A percentile compares a stretch with the other conserved stretches of the same genome.
Evolutionary conservation across 2,888 invertebrate species (phyloP).

Genomic region (Lithosia quadra): DNA sequence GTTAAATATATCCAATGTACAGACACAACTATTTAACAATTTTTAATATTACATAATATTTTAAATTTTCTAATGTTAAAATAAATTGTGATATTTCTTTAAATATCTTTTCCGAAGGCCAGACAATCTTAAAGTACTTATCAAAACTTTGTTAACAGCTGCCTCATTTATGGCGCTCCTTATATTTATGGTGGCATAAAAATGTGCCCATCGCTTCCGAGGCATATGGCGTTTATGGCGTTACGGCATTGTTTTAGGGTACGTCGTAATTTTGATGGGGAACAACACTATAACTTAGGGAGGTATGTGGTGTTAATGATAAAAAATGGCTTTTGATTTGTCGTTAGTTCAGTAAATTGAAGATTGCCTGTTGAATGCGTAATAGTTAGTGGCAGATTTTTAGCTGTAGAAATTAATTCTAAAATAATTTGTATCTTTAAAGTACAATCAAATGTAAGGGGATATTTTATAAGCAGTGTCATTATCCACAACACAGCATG

Average conservation of each 20-base stretch:
- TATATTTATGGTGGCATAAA: conserved; percentile 23
- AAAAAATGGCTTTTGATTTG: neutral
- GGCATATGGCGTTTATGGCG: conserved; percentile 14
- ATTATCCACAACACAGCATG: too few relatives aligned
- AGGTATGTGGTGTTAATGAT: conserved; percentile 7
- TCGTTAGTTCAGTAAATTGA: neutral
- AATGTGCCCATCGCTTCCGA: conserved; percentile 14
- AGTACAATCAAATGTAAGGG: too few relatives aligned
- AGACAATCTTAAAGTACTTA: conserved; percentile 5
- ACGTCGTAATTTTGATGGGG: conserved; percentile 20
- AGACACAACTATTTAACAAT: too few relatives aligned
- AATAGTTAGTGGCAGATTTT: too few relatives aligned
- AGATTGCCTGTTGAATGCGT: neutral
- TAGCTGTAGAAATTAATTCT: too few relatives aligned
- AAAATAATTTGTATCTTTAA: too few relatives aligned
- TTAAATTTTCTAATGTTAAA: too few relatives aligned
- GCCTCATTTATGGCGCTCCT: conserved; percentile 21
- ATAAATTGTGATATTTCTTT: neutral
- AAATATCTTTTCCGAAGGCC: neutral
- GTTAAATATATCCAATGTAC: too few relatives aligned
- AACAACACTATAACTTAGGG: conserved; percentile 7
- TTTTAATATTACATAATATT: too few relatives aligned
- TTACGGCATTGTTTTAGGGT: conserved; percentile 18
- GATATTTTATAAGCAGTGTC: too few relatives aligned
- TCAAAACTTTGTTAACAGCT: conserved; percentile 15